These are phyloP conservation scores for Opisthograptis luteolata DNA, from an alignment of 2,888 invertebrate species.

Conservation along the genomic window DNA sequence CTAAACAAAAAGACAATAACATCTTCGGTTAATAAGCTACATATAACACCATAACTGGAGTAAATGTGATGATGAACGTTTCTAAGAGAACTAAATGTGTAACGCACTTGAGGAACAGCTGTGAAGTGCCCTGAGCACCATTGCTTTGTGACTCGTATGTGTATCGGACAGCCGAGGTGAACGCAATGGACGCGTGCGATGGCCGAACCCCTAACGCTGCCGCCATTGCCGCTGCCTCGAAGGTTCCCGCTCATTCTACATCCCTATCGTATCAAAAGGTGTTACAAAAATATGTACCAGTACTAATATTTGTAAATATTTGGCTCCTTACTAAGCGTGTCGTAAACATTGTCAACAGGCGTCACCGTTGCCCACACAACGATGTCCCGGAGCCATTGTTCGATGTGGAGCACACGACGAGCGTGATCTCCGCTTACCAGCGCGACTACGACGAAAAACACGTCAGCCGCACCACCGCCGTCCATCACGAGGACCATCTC, in stretches of 20 bases:
- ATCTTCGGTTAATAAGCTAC: neutral
- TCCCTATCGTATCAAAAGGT: slow-evolving; percentile 76
- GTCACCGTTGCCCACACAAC: slow-evolving; percentile 92
- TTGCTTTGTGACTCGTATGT: slow-evolving; percentile 43
- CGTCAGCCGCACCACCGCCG: slow-evolving; percentile 84
- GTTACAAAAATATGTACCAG: slow-evolving; percentile 31
- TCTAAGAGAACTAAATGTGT: slow-evolving; percentile 12
- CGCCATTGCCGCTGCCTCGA: slow-evolving; percentile 71
- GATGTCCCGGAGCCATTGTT: slow-evolving; percentile 85
- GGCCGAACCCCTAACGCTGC: slow-evolving; percentile 74
- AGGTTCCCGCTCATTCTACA: slow-evolving; percentile 66
- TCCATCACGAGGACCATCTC: slow-evolving; percentile 88
- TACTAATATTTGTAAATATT: slow-evolving; percentile 2
- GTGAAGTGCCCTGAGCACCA: slow-evolving; percentile 43
- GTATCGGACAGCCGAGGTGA: slow-evolving; percentile 42
- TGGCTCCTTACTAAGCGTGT: slow-evolving; percentile 48
- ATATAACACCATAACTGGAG: neutral
- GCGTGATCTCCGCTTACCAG: slow-evolving; percentile 85
- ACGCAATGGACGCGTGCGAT: slow-evolving; percentile 76
- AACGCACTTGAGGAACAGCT: slow-evolving; percentile 35
- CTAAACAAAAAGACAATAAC: too few relatives aligned
- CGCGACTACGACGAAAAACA: slow-evolving; percentile 87
- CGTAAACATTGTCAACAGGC: slow-evolving; percentile 76
- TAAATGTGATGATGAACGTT: slow-evolving; percentile 5
- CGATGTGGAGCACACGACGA: slow-evolving; percentile 82